Evolutionary conservation across 2,113 vertebrate species (phyloP).

Genomic region (Pica pica): DNA sequence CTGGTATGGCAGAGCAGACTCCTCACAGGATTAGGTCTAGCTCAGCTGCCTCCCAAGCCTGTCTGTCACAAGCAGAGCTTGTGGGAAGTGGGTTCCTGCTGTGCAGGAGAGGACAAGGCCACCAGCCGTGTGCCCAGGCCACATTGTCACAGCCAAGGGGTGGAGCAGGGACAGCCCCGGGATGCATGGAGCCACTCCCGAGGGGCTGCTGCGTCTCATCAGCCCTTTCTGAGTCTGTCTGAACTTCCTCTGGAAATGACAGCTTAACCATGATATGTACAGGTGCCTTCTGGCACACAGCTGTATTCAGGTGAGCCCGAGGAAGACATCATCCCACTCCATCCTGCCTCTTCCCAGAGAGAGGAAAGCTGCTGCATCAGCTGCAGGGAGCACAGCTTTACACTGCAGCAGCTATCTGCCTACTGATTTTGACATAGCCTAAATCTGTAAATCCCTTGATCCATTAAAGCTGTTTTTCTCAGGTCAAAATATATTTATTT

Average conservation of each 20-base stretch:
- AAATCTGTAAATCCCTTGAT: not conserved
- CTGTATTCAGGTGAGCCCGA: fast-evolving
- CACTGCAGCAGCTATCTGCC: not conserved
- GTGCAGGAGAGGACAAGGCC: not conserved
- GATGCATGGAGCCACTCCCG: fast-evolving
- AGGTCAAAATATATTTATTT: slow-evolving; percentile 9
- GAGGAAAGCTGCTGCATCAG: not conserved
- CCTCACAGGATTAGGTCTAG: not conserved
- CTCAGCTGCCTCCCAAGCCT: not conserved
- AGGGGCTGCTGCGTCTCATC: not conserved
- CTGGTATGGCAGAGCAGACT: not conserved
- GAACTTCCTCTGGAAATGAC: not conserved
- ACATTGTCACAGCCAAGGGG: not conserved
- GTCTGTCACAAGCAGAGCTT: not conserved
- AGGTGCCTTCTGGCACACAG: fast-evolving
- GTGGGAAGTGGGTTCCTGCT: not conserved
- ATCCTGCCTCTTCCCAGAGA: not conserved
- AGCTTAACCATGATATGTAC: not conserved
- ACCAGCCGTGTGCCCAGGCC: fast-evolving
- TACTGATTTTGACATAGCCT: not conserved
- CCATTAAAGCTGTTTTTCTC: not conserved
- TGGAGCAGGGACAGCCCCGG: not conserved
- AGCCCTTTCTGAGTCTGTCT: not conserved
- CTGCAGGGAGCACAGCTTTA: not conserved
- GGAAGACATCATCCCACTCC: not conserved